Conservation (phyloP, 2,888 invertebrate genomes). For the Nomada goodeniana region DNA sequence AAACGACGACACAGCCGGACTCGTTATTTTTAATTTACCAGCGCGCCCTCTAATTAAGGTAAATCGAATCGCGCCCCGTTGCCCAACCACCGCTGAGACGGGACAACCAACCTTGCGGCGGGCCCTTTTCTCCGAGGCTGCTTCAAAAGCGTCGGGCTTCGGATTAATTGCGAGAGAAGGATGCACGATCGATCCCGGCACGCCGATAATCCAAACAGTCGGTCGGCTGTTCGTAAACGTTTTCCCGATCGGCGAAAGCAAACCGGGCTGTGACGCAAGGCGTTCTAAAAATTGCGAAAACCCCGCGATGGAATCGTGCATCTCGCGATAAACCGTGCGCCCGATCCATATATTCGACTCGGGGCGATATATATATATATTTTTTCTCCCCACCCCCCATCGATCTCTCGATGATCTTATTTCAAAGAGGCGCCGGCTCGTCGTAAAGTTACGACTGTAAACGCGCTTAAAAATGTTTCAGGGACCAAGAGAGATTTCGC, state of each 20-base stretch:
- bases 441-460: constrained; percentile 13
- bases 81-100: neutral
- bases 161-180: neutral
- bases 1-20: constrained; percentile 10
- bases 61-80: constrained; percentile 25
- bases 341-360: constrained; percentile 44
- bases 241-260: neutral
- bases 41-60: constrained; percentile 32
- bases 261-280: constrained; percentile 41
- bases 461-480: constrained; percentile 11
- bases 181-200: neutral
- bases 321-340: constrained; percentile 26
- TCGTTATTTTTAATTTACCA: constrained; percentile 36
- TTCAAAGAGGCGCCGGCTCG: neutral
- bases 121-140: neutral
- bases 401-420: constrained; percentile 8
- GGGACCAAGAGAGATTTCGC: too few relatives aligned
- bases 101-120: too few relatives aligned
- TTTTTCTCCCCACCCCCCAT: neutral
- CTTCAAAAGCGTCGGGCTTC: neutral
- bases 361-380: neutral
- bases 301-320: constrained; percentile 17
- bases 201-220: constrained; percentile 8
- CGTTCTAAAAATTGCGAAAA: constrained; percentile 45
- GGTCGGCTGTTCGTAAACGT: neutral